These are phyloP conservation scores for Cantharis nigra DNA, from an alignment of 2,888 invertebrate species.

Conservation along the genomic window DNA sequence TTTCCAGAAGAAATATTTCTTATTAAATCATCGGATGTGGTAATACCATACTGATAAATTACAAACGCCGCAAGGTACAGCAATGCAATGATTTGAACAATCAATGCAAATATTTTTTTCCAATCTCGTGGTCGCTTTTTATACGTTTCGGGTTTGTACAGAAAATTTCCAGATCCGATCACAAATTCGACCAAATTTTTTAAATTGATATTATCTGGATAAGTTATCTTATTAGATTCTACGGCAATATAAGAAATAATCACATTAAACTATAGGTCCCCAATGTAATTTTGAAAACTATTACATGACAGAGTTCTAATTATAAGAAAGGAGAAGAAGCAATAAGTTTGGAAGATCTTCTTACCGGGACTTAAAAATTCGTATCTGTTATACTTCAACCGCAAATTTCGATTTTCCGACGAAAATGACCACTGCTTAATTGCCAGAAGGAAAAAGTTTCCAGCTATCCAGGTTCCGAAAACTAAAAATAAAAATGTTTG, in stretches of 20 bases:
- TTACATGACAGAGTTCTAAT: too few relatives aligned
- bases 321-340: too few relatives aligned
- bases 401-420: neutral
- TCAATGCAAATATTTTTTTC: neutral
- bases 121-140: neutral
- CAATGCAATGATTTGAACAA: neutral
- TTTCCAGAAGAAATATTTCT: neutral
- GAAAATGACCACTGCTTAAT: conserved; percentile 5
- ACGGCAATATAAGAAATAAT: too few relatives aligned
- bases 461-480: neutral
- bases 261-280: too few relatives aligned
- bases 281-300: too few relatives aligned
- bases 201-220: conserved; percentile 2
- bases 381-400: neutral
- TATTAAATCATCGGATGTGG: neutral
- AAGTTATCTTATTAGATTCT: neutral
- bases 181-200: neutral
- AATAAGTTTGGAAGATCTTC: too few relatives aligned
- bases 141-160: neutral
- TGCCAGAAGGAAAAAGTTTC: neutral
- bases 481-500: neutral
- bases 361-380: neutral
- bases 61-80: neutral
- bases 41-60: conserved; percentile 2
- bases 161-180: neutral